Percentiles rank a stretch among this genome's conserved stretches.
Conservation (phyloP, 2,888 invertebrate genomes). For the Diarsia mendica region DNA sequence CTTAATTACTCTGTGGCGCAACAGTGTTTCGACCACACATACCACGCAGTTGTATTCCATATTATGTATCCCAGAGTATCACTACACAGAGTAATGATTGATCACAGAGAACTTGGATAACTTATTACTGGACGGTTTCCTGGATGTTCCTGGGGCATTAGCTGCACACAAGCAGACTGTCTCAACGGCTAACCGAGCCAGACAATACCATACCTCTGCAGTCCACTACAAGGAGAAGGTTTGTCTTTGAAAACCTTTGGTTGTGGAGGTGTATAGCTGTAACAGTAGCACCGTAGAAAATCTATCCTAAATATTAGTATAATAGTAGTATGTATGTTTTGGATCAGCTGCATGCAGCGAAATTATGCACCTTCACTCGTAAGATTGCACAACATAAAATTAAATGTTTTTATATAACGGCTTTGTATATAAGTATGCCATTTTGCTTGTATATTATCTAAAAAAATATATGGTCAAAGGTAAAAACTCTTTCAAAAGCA, state of each 20-base stretch:
- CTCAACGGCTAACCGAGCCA: constrained; percentile 62
- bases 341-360: neutral
- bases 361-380: neutral
- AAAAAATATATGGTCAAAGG: constrained; percentile 65
- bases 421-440: constrained; percentile 14
- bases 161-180: constrained; percentile 67
- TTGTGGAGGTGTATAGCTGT: constrained; percentile 18
- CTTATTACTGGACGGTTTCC: constrained; percentile 87
- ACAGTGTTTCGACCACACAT: constrained; percentile 6
- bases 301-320: neutral
- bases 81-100: constrained; percentile 55
- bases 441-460: neutral
- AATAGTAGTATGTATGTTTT: neutral
- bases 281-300: neutral
- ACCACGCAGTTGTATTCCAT: neutral
- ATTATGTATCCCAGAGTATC: neutral
- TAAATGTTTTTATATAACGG: neutral
- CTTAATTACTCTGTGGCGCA: constrained; percentile 30
- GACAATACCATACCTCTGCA: constrained; percentile 84
- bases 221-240: constrained; percentile 81
- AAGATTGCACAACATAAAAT: neutral
- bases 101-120: constrained; percentile 85
- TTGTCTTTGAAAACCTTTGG: constrained; percentile 62
- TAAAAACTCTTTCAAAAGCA: constrained; percentile 22
- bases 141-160: constrained; percentile 79